Conservation (phyloP, 2,797 vertebrate genomes). For the Takifugu rubripes region DNA sequence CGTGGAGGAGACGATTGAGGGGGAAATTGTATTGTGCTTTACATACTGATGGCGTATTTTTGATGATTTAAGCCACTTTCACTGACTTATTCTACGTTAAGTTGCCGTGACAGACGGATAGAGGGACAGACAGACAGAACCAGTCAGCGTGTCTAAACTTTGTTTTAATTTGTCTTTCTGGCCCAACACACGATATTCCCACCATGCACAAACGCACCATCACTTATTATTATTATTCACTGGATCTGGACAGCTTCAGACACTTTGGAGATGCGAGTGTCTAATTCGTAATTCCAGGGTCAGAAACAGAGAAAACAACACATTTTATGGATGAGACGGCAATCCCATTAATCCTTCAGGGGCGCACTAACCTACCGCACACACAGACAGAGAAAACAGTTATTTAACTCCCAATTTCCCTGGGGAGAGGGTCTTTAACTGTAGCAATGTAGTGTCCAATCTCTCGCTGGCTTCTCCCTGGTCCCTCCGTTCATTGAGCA, state of each 20-base stretch:
- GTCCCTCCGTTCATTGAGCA: constrained; percentile 47
- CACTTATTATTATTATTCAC: too few species aligned
- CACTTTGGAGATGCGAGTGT: too few species aligned
- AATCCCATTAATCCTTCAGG: constrained; percentile 40
- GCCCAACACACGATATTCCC: too few species aligned
- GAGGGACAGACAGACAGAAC: too few species aligned
- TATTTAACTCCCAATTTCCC: constrained; percentile 61
- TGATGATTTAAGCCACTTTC: constrained; percentile 1
- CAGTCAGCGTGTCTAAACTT: too few species aligned
- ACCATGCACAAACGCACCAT: too few species aligned
- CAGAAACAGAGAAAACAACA: constrained; percentile 19
- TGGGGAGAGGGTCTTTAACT: constrained; percentile 64
- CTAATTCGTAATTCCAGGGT: too few species aligned
- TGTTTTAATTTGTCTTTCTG: too few species aligned
- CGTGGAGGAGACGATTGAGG: constrained; percentile 12
- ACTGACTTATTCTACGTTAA: not conserved
- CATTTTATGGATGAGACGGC: constrained; percentile 23
- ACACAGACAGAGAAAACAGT: constrained; percentile 23
- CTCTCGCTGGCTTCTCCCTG: constrained; percentile 55
- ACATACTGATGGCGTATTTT: not conserved
- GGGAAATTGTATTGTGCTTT: constrained; percentile 9
- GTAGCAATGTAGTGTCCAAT: constrained; percentile 64
- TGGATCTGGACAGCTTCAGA: too few species aligned
- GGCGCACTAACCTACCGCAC: not conserved
- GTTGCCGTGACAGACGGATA: too few species aligned